Percentiles rank a stretch among this genome's conserved stretches.
These are phyloP conservation scores for Drosophila lutescens DNA, from an alignment of 2,888 invertebrate species.

Conservation along the genomic window DNA sequence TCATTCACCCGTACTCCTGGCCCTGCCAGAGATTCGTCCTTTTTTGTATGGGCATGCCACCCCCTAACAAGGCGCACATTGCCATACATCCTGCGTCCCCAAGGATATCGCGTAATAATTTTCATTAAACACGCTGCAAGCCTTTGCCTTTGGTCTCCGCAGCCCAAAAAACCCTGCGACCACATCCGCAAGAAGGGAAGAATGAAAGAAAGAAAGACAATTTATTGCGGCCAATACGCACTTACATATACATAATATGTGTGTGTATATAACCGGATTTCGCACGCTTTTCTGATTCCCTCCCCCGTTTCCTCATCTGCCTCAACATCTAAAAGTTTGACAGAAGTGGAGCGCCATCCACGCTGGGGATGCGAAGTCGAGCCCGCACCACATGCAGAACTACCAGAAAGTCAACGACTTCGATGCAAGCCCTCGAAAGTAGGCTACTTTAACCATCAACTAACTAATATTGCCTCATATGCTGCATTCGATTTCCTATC, in stretches of 20 bases:
- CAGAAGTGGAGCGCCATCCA: slow-evolving; percentile 69
- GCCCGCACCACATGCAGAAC: slow-evolving; percentile 26
- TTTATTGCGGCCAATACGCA: slow-evolving; percentile 75
- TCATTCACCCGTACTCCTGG: slow-evolving; percentile 39
- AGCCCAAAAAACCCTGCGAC: slow-evolving; percentile 33
- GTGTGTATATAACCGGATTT: slow-evolving; percentile 45
- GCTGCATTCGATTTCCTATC: not conserved
- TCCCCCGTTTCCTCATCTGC: slow-evolving; percentile 21
- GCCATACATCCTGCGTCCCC: slow-evolving; percentile 60
- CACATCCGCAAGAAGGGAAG: slow-evolving; percentile 62
- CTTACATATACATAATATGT: slow-evolving; percentile 26
- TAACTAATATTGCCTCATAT: not conserved
- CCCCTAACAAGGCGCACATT: slow-evolving; percentile 67
- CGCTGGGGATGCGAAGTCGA: slow-evolving; percentile 56
- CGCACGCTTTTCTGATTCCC: slow-evolving; percentile 53
- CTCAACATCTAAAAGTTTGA: slow-evolving; percentile 72
- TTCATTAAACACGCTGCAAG: slow-evolving; percentile 74
- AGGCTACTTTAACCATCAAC: slow-evolving; percentile 8
- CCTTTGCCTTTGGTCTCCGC: slow-evolving; percentile 50
- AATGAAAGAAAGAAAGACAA: slow-evolving; percentile 75
- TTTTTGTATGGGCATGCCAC: slow-evolving; percentile 76
- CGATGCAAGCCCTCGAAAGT: slow-evolving; percentile 1
- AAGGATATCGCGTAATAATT: slow-evolving; percentile 81
- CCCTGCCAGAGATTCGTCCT: slow-evolving; percentile 21
- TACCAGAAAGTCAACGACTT: slow-evolving; percentile 29